Percentiles rank a stretch among this genome's conserved stretches.
Conservation (phyloP, 2,113 vertebrate species). For the Craseonycteris thonglongyai region DNA sequence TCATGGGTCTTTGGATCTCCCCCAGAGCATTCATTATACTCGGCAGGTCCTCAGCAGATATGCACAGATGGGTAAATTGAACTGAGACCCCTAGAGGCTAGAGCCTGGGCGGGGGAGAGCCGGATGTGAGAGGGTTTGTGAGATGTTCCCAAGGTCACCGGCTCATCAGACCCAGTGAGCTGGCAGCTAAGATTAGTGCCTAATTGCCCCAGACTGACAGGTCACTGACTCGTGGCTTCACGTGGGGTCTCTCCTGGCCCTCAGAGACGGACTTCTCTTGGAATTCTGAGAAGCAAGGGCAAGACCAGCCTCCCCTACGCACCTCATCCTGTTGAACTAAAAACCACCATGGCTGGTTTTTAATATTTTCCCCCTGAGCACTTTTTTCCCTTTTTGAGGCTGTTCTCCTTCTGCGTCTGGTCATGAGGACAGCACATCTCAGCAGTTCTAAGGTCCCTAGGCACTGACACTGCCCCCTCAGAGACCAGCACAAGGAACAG, state of each 20-base stretch:
- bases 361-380: neutral
- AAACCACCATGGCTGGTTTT: neutral
- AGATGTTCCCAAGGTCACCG: neutral
- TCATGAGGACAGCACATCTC: neutral
- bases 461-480: neutral
- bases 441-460: neutral
- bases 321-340: neutral
- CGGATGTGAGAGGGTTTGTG: neutral
- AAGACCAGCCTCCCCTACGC: neutral
- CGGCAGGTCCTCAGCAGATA: neutral
- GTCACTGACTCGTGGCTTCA: neutral
- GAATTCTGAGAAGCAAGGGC: neutral
- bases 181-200: neutral
- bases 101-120: neutral
- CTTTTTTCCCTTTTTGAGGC: neutral
- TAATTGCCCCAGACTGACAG: neutral
- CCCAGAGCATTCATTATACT: neutral
- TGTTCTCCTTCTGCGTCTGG: neutral
- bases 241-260: neutral
- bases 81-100: neutral
- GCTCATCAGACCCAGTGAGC: neutral
- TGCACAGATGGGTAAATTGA: neutral
- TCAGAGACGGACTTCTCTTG: neutral
- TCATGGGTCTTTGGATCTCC: neutral
- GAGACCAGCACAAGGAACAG: neutral